These are phyloP conservation scores for Mustela lutreola DNA, from an alignment of 2,113 vertebrate genomes.

Conservation along the genomic window DNA sequence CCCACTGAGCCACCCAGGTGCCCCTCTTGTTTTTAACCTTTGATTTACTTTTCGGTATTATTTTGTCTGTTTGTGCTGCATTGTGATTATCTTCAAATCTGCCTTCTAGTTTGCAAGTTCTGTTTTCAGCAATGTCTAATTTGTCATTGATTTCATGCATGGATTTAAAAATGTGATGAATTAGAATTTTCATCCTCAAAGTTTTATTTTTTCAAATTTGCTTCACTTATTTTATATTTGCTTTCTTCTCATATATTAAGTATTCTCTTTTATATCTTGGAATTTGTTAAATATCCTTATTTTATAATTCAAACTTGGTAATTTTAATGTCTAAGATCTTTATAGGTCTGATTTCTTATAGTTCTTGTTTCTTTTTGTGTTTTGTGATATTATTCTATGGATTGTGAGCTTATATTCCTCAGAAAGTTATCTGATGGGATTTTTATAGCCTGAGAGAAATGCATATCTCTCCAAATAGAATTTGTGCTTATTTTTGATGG, in stretches of 20 bases:
- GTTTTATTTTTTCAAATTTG: background rate
- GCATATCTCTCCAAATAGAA: background rate
- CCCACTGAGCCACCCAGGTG: too few species aligned
- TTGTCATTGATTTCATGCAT: background rate
- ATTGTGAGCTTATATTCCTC: background rate
- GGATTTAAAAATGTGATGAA: background rate
- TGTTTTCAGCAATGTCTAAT: background rate
- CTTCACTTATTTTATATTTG: conserved; percentile 11
- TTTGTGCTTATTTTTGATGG: conserved; percentile 12
- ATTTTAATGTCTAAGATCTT: conserved; percentile 35
- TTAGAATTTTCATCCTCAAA: conserved; percentile 6
- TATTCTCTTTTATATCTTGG: conserved; percentile 18
- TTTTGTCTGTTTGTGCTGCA: background rate
- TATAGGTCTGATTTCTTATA: background rate
- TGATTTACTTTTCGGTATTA: background rate
- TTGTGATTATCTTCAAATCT: background rate
- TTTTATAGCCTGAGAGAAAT: background rate
- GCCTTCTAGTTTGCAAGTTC: background rate
- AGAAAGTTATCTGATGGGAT: background rate
- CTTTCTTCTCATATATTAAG: background rate
- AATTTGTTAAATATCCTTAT: background rate
- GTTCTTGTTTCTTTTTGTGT: conserved; percentile 15
- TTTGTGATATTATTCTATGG: conserved; percentile 23
- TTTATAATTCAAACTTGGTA: conserved; percentile 42
- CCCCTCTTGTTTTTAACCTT: background rate